Evolutionary conservation across 2,113 vertebrate species (phyloP).

Genomic region (Heterotis niloticus): DNA sequence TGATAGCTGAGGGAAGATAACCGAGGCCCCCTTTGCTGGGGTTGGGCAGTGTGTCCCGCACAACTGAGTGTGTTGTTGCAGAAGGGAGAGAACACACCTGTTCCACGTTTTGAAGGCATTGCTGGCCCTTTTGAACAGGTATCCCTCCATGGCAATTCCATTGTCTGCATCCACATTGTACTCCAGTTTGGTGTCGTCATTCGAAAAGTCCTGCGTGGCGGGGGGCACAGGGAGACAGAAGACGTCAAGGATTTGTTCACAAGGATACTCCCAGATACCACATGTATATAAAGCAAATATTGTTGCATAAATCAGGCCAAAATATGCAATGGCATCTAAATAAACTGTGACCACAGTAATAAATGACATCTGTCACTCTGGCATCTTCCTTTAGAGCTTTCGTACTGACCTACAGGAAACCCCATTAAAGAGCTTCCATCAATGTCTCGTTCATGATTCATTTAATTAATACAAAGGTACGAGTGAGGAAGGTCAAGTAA

Average conservation of each 20-base stretch:
- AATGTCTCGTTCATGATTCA: no score
- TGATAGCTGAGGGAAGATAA: neutral
- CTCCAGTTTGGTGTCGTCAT: constrained; percentile 90
- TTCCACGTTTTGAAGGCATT: constrained; percentile 99
- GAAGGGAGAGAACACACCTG: constrained; percentile 64
- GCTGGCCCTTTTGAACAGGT: constrained; percentile 96
- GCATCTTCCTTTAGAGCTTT: no score
- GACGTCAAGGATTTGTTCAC: neutral
- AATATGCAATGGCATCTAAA: neutral
- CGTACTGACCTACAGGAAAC: no score
- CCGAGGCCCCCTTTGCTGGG: neutral
- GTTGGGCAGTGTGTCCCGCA: neutral
- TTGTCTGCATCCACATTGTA: constrained; percentile 91
- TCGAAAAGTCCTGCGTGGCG: constrained; percentile 82
- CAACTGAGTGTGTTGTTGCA: neutral
- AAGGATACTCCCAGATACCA: no score
- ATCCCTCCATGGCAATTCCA: constrained; percentile 96
- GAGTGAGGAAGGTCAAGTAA: neutral
- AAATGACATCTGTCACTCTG: neutral
- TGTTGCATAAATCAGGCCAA: no score
- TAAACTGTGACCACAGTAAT: neutral
- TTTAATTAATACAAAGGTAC: neutral
- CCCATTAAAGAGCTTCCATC: no score
- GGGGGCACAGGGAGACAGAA: neutral
- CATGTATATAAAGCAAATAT: no score